phyloP scores from a whole-genome alignment of 2,113 vertebrate genomes.

The Panurus biarmicus region DNA sequence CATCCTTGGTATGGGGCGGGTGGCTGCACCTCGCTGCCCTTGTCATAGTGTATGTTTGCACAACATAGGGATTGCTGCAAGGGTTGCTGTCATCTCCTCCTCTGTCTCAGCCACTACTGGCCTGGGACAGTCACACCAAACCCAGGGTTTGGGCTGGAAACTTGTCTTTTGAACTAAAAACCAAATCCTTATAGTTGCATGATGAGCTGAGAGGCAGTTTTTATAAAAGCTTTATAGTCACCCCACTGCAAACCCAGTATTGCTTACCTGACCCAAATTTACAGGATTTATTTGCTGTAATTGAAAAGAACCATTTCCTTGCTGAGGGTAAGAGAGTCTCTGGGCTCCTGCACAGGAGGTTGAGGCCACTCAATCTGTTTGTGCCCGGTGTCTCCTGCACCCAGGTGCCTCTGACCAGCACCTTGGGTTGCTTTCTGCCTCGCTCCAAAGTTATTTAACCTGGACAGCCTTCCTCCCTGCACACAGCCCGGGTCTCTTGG shows the following conservation, averaged over 20 bases:
- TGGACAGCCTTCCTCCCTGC: not conserved
- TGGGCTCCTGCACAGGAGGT: not conserved
- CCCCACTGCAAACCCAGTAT: not conserved
- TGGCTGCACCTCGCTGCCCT: rapidly evolving
- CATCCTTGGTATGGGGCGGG: not conserved
- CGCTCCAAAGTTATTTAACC: not conserved
- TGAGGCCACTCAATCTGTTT: not conserved
- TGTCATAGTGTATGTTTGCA: not conserved
- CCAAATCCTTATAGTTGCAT: not conserved
- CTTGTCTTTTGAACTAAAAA: not conserved
- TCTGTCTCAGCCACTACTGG: rapidly evolving
- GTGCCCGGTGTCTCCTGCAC: rapidly evolving
- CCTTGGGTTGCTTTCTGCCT: not conserved
- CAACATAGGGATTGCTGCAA: not conserved
- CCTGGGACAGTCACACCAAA: not conserved
- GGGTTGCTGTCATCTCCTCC: not conserved
- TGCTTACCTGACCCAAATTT: not conserved
- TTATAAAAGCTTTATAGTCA: not conserved
- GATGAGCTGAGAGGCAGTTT: not conserved
- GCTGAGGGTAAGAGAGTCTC: not conserved
- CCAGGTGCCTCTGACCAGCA: rapidly evolving
- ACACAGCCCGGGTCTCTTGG: not conserved
- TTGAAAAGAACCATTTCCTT: not conserved
- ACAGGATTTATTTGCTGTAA: not conserved
- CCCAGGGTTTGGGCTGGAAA: not conserved